Evolutionary conservation across 2,888 invertebrate genomes (phyloP).

Genomic region (Ashinkailepas kermadecensis): DNA sequence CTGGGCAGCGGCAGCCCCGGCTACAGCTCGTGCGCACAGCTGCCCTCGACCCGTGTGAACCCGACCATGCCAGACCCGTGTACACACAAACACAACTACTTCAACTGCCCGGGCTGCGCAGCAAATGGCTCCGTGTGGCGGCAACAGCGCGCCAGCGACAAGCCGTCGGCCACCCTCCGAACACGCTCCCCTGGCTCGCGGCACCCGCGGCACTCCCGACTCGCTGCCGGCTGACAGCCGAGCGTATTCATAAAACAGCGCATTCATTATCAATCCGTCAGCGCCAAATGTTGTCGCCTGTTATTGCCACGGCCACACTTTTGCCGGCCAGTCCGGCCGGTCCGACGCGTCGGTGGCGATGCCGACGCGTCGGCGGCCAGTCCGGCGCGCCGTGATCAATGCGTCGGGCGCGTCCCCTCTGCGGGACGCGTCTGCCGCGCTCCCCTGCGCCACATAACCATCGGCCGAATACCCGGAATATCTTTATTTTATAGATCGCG

Average conservation of each 20-base stretch:
- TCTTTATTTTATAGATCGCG: constrained; percentile 19
- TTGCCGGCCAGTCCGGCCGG: neutral
- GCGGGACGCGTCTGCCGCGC: neutral
- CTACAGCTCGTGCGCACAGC: too few species aligned
- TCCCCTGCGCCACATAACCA: neutral
- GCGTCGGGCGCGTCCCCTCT: constrained; percentile 5
- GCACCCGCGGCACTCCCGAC: too few species aligned
- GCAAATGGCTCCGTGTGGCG: neutral
- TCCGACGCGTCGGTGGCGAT: neutral
- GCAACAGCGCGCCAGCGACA: neutral
- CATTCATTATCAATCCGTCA: constrained; percentile 13
- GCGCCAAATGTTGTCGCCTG: neutral
- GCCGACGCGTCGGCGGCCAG: neutral
- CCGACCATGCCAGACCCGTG: too few species aligned
- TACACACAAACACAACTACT: too few species aligned
- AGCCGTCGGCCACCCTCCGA: neutral
- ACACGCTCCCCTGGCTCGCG: too few species aligned
- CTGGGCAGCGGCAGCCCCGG: too few species aligned
- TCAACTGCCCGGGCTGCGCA: neutral
- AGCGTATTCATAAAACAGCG: constrained; percentile 18
- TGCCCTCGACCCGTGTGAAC: too few species aligned
- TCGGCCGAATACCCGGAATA: neutral
- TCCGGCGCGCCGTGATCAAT: constrained; percentile 5
- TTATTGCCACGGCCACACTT: constrained; percentile 8
- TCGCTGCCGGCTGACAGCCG: too few species aligned